Evolutionary conservation across 2,113 vertebrate genomes (phyloP), one percentile per base, ranked within the genome.

Genomic region (Sialia sialis): DNA sequence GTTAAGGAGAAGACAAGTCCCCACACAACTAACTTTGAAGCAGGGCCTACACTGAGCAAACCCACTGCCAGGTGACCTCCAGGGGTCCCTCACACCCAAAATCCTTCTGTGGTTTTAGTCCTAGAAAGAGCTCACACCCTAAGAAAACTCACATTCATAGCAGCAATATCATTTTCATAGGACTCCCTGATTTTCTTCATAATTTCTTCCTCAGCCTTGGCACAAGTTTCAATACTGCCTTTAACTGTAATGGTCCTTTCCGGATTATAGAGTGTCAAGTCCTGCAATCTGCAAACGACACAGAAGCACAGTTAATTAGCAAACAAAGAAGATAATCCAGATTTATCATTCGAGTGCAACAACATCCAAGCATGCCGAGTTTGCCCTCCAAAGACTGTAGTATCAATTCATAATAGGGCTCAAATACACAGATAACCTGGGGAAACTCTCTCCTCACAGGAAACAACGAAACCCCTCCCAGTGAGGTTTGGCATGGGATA

Each of bases 131-230:
- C 10, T 39, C 44, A 56, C 13, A 27, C 27, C 22, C 30, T 15
- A 54, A 55, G 56, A 78, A 43, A n/a, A 98, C 99, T 98, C 97
- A 99, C 99, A 64, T 99, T 99, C 99, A 99, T 99, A 97, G 99
- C 99, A 96, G 99, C 98, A 97, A 99, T 98, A 85, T 99, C 99
- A 46, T 99, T 99, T 96, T 99, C 99, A 27, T 99, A 99, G 51
- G 99, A 99, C 97, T 99, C 99, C 94, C 98, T 98, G 97, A 99
- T 98, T 98, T 99, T 99, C 98, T 99, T 99, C 99, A 99, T 99
- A 82, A 99, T 98, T 97, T 99, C 99, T 96, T 99, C 98, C 93
- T 99, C 99, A 4, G 99, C 99, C 95, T 97, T 98, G 78, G 98
- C 97, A 94, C 99, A 99, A 3, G 98, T 98, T 74, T 99, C 99